Base-by-base conservation (phyloP, 2,888 invertebrate genomes). In the Lutraria lutraria region DNA sequence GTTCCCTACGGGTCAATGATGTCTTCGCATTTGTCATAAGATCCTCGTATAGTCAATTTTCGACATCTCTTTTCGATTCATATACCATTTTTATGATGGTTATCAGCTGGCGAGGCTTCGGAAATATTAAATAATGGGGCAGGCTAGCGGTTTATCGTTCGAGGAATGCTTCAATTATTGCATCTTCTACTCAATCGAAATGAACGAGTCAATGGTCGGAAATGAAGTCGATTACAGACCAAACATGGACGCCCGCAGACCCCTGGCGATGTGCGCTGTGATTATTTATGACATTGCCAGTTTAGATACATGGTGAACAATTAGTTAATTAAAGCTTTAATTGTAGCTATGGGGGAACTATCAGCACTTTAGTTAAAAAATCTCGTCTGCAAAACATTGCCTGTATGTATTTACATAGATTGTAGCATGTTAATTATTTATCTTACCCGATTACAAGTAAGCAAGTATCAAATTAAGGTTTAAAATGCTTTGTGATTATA, bases 1-100 rank as follows among this genome's bases (percentile, higher is more conserved):
- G 54, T 83, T 87, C 88, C 90, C 90, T 80, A 53, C 81, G 88
- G 90, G 90, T 86, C 76, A 79, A 68, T 76, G 68, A 72, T 72
- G 86, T 86, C 88, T 86, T 88, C 81, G 86, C 86, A 88, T 83
- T 88, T 90, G 90, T 90, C 90, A 86, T 90, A 88, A 90, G 88
- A 83, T 84, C 86, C 79, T 83, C 63, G 81, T 81, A 84, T 72
- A 88, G 86, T 88, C 90, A 90, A 88, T 90, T 88, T 88, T 86
- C 86, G 86, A 88, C 86, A 80, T 68, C 83, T 68, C 43, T 29
- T 88, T 72, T 54, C 88, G 88, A 86, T 88, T 90, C 90, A 88
- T 88, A 86, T 86, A 90, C 88, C 86, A 90, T 90, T 90, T 90
- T 90, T 90, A 90, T 86, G 19, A 83, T 81, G 34, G n/a, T 60